Conservation (phyloP, 2,797 vertebrate species). For the Oryzias dopingdopingensis region DNA sequence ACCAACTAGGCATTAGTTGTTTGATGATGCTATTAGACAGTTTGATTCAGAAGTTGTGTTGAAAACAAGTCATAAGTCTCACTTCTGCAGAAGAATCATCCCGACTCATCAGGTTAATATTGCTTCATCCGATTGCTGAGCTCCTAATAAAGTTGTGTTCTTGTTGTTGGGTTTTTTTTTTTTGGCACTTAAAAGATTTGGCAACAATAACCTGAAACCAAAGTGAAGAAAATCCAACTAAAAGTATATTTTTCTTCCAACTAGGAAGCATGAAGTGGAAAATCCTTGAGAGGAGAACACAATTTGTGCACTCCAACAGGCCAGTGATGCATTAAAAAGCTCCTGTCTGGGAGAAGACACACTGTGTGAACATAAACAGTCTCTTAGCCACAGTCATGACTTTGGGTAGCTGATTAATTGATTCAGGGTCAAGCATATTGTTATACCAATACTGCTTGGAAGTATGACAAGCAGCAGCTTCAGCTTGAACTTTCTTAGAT, state of each 20-base stretch:
- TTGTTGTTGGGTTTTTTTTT: too few species aligned
- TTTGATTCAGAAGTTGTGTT: too few species aligned
- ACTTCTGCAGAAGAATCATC: too few species aligned
- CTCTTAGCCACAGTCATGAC: slow-evolving; percentile 20
- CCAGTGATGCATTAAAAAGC: slow-evolving; percentile 21
- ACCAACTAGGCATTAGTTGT: too few species aligned
- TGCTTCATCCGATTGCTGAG: too few species aligned
- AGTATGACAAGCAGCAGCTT: slow-evolving; percentile 42
- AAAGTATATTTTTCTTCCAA: slow-evolving; percentile 16
- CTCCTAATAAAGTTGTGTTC: too few species aligned
- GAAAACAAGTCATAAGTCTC: too few species aligned
- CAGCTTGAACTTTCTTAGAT: slow-evolving; percentile 32
- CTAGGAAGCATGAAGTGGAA: slow-evolving; percentile 23
- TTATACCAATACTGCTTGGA: slow-evolving; percentile 35
- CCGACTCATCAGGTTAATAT: too few species aligned
- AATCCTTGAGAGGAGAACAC: slow-evolving; percentile 19
- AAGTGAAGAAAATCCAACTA: slow-evolving; percentile 17
- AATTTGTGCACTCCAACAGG: background rate
- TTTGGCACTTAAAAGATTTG: too few species aligned
- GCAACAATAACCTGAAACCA: background rate
- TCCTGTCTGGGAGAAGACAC: slow-evolving; percentile 5
- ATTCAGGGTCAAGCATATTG: slow-evolving; percentile 19
- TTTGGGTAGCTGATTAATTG: slow-evolving; percentile 33
- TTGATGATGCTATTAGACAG: too few species aligned
- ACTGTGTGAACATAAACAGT: slow-evolving; percentile 8